phyloP scores from a whole-genome alignment of 1,140 invertebrate species.

The Pissodes strobi region DNA sequence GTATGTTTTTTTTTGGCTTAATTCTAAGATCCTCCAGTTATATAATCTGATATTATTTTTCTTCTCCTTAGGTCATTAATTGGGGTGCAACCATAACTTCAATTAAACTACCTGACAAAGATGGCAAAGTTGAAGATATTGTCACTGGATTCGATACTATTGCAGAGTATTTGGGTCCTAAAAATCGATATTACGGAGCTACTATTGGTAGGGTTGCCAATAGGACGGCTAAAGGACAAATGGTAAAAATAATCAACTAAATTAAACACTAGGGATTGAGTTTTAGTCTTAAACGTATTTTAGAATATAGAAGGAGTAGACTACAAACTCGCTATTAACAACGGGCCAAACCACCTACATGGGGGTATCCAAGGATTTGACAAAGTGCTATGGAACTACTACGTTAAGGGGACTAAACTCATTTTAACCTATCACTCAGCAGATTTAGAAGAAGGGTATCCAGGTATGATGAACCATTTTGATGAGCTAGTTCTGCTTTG shows the following conservation, averaged over 20 bases:
- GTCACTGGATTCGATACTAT: slow-evolving; percentile 78
- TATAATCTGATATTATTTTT: no score
- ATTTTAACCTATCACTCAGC: slow-evolving; percentile 50
- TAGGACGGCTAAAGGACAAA: slow-evolving; percentile 73
- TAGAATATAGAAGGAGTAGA: slow-evolving; percentile 65
- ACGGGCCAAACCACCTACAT: slow-evolving; percentile 76
- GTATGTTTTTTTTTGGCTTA: no score
- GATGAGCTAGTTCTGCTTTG: no score
- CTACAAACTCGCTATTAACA: slow-evolving; percentile 76
- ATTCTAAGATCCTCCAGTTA: no score
- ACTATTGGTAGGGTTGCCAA: slow-evolving; percentile 88
- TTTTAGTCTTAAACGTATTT: slow-evolving; percentile 6
- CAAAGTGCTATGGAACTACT: slow-evolving; percentile 65
- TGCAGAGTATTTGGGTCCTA: slow-evolving; percentile 63
- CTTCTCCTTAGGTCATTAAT: slow-evolving; percentile 71
- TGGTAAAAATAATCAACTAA: slow-evolving; percentile 57
- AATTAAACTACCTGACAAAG: slow-evolving; percentile 72
- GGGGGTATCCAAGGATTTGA: slow-evolving; percentile 87
- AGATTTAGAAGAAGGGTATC: slow-evolving; percentile 89
- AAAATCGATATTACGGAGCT: slow-evolving; percentile 82
- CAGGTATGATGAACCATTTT: no score
- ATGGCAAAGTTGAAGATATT: slow-evolving; percentile 70
- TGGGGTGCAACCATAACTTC: slow-evolving; percentile 79
- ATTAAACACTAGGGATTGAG: no score
- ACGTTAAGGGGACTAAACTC: slow-evolving; percentile 52